Base-by-base conservation (phyloP, 2,113 vertebrate species). In the Nerophis ophidion region DNA sequence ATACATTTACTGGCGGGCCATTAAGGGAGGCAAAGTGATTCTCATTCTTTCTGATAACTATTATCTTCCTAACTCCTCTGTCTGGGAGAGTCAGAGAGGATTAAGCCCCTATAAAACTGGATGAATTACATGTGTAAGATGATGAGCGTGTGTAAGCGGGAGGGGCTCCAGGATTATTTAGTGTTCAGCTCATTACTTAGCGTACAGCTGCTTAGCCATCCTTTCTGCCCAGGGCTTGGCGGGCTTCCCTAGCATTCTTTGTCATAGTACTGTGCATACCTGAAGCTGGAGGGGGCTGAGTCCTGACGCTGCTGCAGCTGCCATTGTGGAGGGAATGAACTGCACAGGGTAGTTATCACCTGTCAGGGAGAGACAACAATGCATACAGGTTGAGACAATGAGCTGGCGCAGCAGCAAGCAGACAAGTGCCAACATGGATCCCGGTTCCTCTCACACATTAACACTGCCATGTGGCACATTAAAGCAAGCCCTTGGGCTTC, bases 311-410 rank as follows among this genome's bases (percentile, higher is more conserved):
- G 97, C 96, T 85, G 96, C 97, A 93, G 96, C 96, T 97, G 97
- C 95, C 95, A 99, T 97, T 91, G 97, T 95, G 86, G 97, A 99
- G 86, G 97, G 96, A 96, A 99, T 98, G 94, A 99, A 98, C 96
- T 99, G 97, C 92, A 99, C 95, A 9, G 97, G 97, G 91, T 98
- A 99, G 96, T 98, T 99, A 93, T 99, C 97, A 96, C 97, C 97
- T 99, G 95, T 96, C 89, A 86, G 82, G 70, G 68, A 74, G 89
- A 84, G 71, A 82, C 66, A 69, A 98, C 94, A 99, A 98, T 97
- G 91, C 89, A 55, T 79, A 89, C 95, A 97, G 93, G 95, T 97
- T 98, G 89, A 98, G 96, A 97, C 95, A 98, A 96, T 96, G 91
- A 92, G 84, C 87, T 65, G 87, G 89, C 91, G 86, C 91, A 91